Conservation (phyloP, 2,888 invertebrate species). For the Drosophila pegasa region DNA sequence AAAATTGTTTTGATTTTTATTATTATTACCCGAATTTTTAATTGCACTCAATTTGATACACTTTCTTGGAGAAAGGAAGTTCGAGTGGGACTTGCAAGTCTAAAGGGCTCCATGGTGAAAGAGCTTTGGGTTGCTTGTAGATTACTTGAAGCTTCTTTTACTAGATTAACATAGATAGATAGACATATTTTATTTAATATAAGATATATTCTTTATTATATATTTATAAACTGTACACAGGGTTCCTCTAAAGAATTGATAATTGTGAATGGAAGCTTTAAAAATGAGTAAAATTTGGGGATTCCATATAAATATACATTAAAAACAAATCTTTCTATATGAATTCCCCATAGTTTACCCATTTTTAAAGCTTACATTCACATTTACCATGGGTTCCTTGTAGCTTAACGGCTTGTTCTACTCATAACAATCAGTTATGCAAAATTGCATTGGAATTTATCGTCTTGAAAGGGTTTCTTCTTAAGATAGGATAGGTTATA, state of each 20-base stretch:
- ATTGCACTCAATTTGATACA: slow-evolving; percentile 24
- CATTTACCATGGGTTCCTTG: not conserved
- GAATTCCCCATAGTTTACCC: not conserved
- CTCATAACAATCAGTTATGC: not conserved
- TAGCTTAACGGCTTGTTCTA: not conserved
- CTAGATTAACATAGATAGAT: too few species aligned
- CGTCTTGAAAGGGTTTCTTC: not conserved
- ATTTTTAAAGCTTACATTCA: not conserved
- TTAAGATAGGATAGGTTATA: not conserved
- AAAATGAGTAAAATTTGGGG: not conserved
- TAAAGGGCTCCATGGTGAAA: slow-evolving; percentile 16
- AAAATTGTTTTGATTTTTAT: slow-evolving; percentile 37
- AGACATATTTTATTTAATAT: too few species aligned
- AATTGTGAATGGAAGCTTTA: not conserved
- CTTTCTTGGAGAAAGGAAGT: slow-evolving; percentile 1
- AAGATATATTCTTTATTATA: too few species aligned
- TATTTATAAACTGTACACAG: too few species aligned
- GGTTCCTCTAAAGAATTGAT: too few species aligned
- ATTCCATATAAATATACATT: too few species aligned
- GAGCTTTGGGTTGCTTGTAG: not conserved
- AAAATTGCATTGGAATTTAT: not conserved
- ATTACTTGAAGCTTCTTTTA: not conserved
- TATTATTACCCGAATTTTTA: slow-evolving; percentile 19
- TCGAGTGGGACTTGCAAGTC: too few species aligned
- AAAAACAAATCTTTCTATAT: too few species aligned